A percentile compares a stretch with the other conserved stretches of the same genome.
Conservation (phyloP, 2,797 vertebrate species). For the Megaceryle alcyon region DNA sequence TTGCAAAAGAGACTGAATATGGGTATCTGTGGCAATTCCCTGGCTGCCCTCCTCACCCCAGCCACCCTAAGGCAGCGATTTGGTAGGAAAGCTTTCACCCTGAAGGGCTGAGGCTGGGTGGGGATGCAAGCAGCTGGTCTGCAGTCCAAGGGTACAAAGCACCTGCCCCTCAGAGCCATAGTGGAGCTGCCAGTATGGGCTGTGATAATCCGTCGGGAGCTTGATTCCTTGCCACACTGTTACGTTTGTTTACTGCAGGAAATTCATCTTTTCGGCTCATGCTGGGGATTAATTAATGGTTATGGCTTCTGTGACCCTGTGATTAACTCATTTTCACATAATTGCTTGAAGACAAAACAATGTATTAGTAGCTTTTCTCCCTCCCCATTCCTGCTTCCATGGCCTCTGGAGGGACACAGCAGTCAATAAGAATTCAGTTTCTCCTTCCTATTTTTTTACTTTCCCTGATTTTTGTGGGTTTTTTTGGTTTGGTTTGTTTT, state of each 20-base stretch:
- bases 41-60: rapidly evolving
- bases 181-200: neutral
- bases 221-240: neutral
- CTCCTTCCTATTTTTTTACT: neutral
- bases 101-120: neutral
- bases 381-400: neutral
- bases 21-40: neutral
- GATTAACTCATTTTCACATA: constrained; percentile 77
- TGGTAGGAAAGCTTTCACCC: neutral
- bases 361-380: constrained; percentile 44
- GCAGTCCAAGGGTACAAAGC: rapidly evolving
- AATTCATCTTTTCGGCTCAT: constrained; percentile 43
- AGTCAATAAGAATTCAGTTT: neutral
- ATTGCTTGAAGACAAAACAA: constrained; percentile 67
- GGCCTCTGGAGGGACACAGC: neutral
- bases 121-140: neutral
- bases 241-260: constrained; percentile 18
- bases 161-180: rapidly evolving
- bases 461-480: neutral
- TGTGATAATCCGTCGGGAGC: rapidly evolving
- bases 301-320: constrained; percentile 69
- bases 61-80: neutral
- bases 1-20: neutral
- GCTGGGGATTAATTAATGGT: constrained; percentile 74
- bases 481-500: neutral